These are phyloP conservation scores for Ceratina calcarata DNA, from an alignment of 1,140 invertebrate genomes.

Conservation along the genomic window DNA sequence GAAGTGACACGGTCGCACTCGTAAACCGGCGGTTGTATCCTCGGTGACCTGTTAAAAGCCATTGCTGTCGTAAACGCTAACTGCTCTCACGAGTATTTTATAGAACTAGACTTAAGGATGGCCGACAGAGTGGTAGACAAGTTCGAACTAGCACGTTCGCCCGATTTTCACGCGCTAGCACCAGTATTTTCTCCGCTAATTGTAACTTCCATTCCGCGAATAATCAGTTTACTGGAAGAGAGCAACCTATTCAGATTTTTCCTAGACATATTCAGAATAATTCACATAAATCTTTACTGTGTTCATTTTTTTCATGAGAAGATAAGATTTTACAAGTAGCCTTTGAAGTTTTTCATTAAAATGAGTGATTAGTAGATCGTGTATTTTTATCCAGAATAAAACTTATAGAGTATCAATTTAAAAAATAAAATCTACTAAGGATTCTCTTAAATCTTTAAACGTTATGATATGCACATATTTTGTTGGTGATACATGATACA, in stretches of 20 bases:
- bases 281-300: too few species aligned
- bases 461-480: too few species aligned
- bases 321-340: too few species aligned
- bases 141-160: slow-evolving; percentile 7
- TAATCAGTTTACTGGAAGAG: slow-evolving; percentile 69
- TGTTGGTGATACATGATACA: too few species aligned
- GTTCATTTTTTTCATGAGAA: too few species aligned
- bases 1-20: slow-evolving; percentile 12
- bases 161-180: slow-evolving; percentile 44
- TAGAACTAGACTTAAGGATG: slow-evolving; percentile 61
- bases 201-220: slow-evolving; percentile 66
- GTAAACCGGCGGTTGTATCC: slow-evolving; percentile 5
- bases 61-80: slow-evolving; percentile 69
- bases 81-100: slow-evolving; percentile 61
- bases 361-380: too few species aligned
- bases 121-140: slow-evolving; percentile 34
- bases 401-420: too few species aligned
- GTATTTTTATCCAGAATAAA: too few species aligned
- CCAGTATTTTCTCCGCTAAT: slow-evolving; percentile 62
- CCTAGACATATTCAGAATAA: too few species aligned
- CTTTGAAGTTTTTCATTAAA: too few species aligned
- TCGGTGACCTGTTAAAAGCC: slow-evolving; percentile 50
- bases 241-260: slow-evolving; percentile 39
- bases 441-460: too few species aligned
- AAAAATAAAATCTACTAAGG: too few species aligned